Evolutionary conservation across 2,888 invertebrate genomes (phyloP).

Genomic region (Ariolimax columbianus): DNA sequence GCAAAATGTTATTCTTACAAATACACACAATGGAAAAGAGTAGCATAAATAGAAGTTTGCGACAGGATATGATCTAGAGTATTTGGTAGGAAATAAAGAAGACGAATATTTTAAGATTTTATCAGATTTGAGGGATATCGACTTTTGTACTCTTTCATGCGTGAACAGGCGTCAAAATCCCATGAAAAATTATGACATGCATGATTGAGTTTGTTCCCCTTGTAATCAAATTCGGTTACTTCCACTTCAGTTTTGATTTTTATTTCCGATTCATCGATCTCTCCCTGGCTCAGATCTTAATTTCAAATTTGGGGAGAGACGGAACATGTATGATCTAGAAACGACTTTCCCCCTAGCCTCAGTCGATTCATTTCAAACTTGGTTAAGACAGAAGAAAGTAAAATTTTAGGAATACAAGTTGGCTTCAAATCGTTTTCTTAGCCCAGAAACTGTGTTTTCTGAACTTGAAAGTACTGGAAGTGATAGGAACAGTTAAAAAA

Average conservation of each 20-base stretch:
- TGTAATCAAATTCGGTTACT: constrained; percentile 43
- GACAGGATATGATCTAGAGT: background rate
- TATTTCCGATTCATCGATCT: constrained; percentile 24
- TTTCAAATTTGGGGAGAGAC: background rate
- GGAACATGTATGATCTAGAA: background rate
- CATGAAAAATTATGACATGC: constrained; percentile 12
- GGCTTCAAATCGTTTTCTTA: background rate
- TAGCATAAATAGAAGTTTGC: too few relatives aligned
- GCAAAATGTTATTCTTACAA: too few relatives aligned
- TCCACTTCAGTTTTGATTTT: constrained; percentile 33
- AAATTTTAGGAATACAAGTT: background rate
- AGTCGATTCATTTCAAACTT: background rate
- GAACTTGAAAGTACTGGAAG: too few relatives aligned
- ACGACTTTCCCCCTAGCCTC: background rate
- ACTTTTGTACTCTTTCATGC: constrained; percentile 20
- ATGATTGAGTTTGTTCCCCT: constrained; percentile 16
- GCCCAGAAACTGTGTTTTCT: too few relatives aligned
- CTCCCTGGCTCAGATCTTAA: background rate
- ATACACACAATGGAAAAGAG: too few relatives aligned
- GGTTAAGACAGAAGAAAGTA: background rate
- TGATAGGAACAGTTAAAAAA: too few relatives aligned
- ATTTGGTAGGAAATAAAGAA: background rate
- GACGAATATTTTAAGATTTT: constrained; percentile 4
- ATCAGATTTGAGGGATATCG: background rate
- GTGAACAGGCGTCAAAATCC: constrained; percentile 28